phyloP scores from a whole-genome alignment of 2,888 invertebrate genomes.

The Athetis lepigone region DNA sequence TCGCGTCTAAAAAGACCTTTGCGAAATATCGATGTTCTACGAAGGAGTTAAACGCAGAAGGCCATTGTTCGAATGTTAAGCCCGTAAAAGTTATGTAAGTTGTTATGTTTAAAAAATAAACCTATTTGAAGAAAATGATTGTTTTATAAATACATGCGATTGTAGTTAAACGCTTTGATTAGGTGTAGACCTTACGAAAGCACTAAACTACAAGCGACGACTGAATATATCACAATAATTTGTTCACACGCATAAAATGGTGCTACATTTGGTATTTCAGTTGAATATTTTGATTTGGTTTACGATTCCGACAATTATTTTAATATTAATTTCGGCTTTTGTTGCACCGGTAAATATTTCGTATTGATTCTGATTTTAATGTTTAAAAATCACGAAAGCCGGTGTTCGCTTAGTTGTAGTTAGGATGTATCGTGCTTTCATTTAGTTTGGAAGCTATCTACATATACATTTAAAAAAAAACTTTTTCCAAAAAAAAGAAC shows the following conservation, averaged over 20 bases:
- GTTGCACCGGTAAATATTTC: slow-evolving; percentile 28
- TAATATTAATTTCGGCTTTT: slow-evolving; percentile 6
- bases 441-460: too few species aligned
- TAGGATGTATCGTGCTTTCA: too few species aligned
- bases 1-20: slow-evolving; percentile 80
- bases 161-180: slow-evolving; percentile 57
- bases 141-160: slow-evolving; percentile 60
- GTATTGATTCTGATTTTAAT: too few species aligned
- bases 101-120: slow-evolving; percentile 75
- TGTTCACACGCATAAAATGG: slow-evolving; percentile 40
- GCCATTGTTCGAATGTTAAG: slow-evolving; percentile 81
- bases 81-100: slow-evolving; percentile 74
- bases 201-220: slow-evolving; percentile 2
- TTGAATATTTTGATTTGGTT: slow-evolving; percentile 8
- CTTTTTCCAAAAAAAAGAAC: too few species aligned
- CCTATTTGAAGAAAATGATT: slow-evolving; percentile 60
- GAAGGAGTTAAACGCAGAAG: slow-evolving; percentile 76
- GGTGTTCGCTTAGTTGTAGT: too few species aligned
- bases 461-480: too few species aligned
- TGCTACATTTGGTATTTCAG: slow-evolving; percentile 9
- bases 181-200: slow-evolving; percentile 20
- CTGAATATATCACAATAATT: slow-evolving; percentile 25
- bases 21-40: slow-evolving; percentile 78
- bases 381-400: too few species aligned
- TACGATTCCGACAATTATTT: slow-evolving; percentile 5